Conservation (phyloP, 2,888 invertebrate species). For the Dinocampus coccinellae region DNA sequence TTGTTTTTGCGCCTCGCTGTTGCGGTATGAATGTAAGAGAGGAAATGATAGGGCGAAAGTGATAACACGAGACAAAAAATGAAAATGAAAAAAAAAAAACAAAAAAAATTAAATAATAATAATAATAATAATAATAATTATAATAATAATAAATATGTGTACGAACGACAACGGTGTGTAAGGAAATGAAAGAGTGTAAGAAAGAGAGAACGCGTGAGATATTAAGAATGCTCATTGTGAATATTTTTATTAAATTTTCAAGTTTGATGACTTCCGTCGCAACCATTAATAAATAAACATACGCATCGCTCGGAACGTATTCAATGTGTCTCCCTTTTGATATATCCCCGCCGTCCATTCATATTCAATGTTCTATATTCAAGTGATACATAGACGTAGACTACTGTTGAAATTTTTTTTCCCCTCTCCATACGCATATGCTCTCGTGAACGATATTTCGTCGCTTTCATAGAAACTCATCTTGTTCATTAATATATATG, state of each 20-base stretch:
- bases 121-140: too few species aligned
- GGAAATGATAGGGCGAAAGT: conserved; percentile 19
- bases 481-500: not conserved
- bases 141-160: conserved; percentile 36
- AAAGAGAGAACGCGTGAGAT: conserved; percentile 55
- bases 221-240: conserved; percentile 69
- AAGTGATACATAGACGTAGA: not conserved
- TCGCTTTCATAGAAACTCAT: not conserved
- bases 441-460: too few species aligned
- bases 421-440: too few species aligned
- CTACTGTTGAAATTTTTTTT: too few species aligned
- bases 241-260: conserved; percentile 71
- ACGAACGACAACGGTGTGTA: conserved; percentile 25
- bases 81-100: conserved; percentile 32
- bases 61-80: conserved; percentile 11
- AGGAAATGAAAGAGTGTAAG: conserved; percentile 30
- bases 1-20: conserved; percentile 39
- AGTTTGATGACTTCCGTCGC: conserved; percentile 69
- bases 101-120: conserved; percentile 29
- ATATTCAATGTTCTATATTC: not conserved
- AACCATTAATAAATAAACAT: conserved; percentile 69
- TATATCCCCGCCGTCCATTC: not conserved
- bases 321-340: conserved; percentile 13
- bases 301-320: conserved; percentile 63
- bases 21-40: conserved; percentile 50